Percentiles rank a stretch among this genome's conserved stretches.
These are phyloP conservation scores for Pteruthius melanotis DNA, from an alignment of 2,113 vertebrate species.

Conservation along the genomic window DNA sequence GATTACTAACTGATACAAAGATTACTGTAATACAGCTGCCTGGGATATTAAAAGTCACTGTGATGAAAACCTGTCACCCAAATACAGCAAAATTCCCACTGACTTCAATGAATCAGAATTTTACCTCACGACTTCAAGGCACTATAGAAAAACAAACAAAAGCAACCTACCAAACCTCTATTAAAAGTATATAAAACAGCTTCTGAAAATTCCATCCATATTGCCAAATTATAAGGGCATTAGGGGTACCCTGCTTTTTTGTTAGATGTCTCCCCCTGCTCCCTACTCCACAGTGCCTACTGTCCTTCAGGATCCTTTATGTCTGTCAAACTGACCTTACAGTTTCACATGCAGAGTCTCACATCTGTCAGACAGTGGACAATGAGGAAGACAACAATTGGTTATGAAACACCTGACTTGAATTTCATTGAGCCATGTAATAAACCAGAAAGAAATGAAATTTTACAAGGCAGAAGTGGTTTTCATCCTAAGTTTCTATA, in stretches of 20 bases:
- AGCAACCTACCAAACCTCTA: background rate
- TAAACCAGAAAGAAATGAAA: slow-evolving; percentile 7
- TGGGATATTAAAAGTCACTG: background rate
- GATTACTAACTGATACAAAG: background rate
- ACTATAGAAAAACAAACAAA: background rate
- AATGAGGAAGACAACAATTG: background rate
- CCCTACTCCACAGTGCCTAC: background rate
- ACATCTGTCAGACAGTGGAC: background rate
- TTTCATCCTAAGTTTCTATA: background rate
- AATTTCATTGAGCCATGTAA: slow-evolving; percentile 22
- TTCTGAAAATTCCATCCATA: background rate
- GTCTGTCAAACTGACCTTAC: background rate
- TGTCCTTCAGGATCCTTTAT: background rate
- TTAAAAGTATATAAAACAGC: background rate
- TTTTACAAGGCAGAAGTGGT: background rate
- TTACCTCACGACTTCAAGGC: background rate
- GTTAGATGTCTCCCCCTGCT: background rate
- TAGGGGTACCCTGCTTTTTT: background rate
- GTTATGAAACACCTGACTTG: slow-evolving; percentile 48
- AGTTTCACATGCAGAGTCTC: background rate
- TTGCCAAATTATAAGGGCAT: background rate
- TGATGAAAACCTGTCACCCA: background rate
- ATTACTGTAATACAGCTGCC: background rate
- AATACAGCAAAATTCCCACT: background rate
- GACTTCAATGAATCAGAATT: background rate